phyloP scores from a whole-genome alignment of 1,140 invertebrate species.

The Protaetia brevitarsis region DNA sequence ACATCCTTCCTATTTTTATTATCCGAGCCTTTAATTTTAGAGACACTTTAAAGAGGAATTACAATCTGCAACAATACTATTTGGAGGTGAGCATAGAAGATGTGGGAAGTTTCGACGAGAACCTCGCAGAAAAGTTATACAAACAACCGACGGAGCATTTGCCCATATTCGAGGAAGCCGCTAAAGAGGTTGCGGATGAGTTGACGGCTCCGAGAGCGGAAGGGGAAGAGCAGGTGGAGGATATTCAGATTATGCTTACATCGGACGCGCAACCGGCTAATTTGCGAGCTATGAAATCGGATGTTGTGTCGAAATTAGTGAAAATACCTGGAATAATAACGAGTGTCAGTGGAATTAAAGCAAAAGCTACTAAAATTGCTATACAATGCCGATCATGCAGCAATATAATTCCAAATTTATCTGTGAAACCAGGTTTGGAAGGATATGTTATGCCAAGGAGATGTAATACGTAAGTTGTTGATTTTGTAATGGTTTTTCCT shows the following conservation, averaged over 20 bases:
- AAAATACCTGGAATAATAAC: conserved; percentile 97
- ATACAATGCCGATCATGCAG: conserved; percentile 95
- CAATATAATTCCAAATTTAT: conserved; percentile 83
- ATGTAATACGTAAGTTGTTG: conserved; percentile 78
- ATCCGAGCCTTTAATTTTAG: conserved; percentile 53
- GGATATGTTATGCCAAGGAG: conserved; percentile 95
- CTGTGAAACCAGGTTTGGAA: conserved; percentile 92
- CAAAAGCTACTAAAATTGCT: conserved; percentile 93
- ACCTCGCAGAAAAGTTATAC: conserved; percentile 85
- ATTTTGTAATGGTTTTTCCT: too few relatives aligned
- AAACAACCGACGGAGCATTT: conserved; percentile 93
- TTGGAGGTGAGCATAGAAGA: conserved; percentile 94
- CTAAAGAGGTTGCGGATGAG: conserved; percentile 96
- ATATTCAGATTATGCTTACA: conserved; percentile 89
- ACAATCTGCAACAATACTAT: conserved; percentile 87
- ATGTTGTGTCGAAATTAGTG: conserved; percentile 87
- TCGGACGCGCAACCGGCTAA: conserved; percentile 81
- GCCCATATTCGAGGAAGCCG: conserved; percentile 95
- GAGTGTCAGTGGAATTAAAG: conserved; percentile 87
- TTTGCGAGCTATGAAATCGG: conserved; percentile 88
- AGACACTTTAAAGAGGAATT: conserved; percentile 90
- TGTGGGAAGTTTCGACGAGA: conserved; percentile 91
- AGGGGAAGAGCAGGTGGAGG: conserved; percentile 86
- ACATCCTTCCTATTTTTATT: background rate
- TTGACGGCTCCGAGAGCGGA: conserved; percentile 86